Base-by-base conservation (phyloP, 2,113 vertebrate species). In the Bungarus multicinctus region DNA sequence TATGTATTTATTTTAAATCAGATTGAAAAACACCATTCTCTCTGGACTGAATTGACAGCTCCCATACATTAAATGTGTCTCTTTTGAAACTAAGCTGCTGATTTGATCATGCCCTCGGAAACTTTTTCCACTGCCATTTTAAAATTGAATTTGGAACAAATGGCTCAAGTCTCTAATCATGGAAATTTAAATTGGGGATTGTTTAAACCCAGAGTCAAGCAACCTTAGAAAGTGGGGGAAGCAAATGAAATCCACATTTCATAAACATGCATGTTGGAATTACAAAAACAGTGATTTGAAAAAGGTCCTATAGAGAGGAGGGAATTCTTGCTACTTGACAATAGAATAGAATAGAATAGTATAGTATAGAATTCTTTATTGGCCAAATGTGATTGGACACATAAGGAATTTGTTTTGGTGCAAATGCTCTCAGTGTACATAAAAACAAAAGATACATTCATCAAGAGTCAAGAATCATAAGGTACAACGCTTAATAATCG, bases 221-320 rank as follows among this genome's bases (percentile, higher is more conserved):
- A 60, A 20, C 86, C 91, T 92, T 54, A 45, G 86, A 74, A n/a
- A 52, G 74, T 8, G 86, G n/a, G 5, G 34, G 27, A 45, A 88
- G 50, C 47, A 92, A 92, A 92, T 88, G 58, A 88, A 74, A 69
- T 88, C 91, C 91, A 92, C 88, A 69, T 88, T 92, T 39, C 47
- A 43, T 74, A 39, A 43, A 88, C 58, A 54, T 11, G 91, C 58
- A 88, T 53, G 47, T 54, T 88, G 47, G 27, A 74, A 69, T 53
- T 8, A 53, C 53, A 50, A 64, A 58, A 91, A 45, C 20, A 69
- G 86, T 43, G 43, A 27, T 53, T 54, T 45, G 34, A 22, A 60
- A 54, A 50, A 57, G 57, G 74, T 81, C 39, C 60, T 60, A 60
- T 27, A 27, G 69, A 45, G n/a, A 27, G 25, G 54, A 39, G 20